phyloP scores from a whole-genome alignment of 2,113 vertebrate genomes.

The Argyrosomus japonicus region DNA sequence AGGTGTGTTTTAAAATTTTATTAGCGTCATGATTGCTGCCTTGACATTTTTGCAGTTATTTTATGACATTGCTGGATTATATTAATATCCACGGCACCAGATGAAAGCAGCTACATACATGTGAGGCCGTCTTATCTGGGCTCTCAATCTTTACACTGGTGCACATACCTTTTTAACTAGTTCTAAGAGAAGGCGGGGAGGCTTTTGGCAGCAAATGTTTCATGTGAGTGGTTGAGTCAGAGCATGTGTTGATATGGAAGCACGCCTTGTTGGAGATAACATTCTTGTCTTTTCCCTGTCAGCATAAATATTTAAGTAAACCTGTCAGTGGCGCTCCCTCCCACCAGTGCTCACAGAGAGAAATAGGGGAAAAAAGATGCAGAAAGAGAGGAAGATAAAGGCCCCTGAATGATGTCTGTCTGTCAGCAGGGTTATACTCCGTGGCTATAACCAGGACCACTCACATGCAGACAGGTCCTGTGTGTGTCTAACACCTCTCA shows the following conservation, averaged over 20 bases:
- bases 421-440: slow-evolving; percentile 52
- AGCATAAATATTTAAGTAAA: slow-evolving; percentile 84
- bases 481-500: slow-evolving; percentile 71
- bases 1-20: slow-evolving; percentile 37
- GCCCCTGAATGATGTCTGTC: slow-evolving; percentile 68
- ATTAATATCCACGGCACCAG: slow-evolving; percentile 29
- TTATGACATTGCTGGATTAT: slow-evolving; percentile 21
- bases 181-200: slow-evolving; percentile 26
- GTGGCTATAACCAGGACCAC: slow-evolving; percentile 54
- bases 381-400: slow-evolving; percentile 40
- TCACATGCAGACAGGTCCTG: slow-evolving; percentile 54
- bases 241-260: slow-evolving; percentile 65
- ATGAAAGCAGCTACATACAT: slow-evolving; percentile 31
- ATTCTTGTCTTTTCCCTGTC: slow-evolving; percentile 78
- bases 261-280: slow-evolving; percentile 74
- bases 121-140: slow-evolving; percentile 34
- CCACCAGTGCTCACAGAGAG: slow-evolving; percentile 21
- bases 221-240: slow-evolving; percentile 64
- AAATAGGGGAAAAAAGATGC: slow-evolving; percentile 1
- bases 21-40: slow-evolving; percentile 23
- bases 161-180: slow-evolving; percentile 58
- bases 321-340: slow-evolving; percentile 71
- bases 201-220: slow-evolving; percentile 57
- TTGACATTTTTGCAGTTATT: slow-evolving; percentile 36
- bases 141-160: slow-evolving; percentile 38